phyloP scores from a whole-genome alignment of 2,888 invertebrate genomes.

The Eupithecia pulchellata region DNA sequence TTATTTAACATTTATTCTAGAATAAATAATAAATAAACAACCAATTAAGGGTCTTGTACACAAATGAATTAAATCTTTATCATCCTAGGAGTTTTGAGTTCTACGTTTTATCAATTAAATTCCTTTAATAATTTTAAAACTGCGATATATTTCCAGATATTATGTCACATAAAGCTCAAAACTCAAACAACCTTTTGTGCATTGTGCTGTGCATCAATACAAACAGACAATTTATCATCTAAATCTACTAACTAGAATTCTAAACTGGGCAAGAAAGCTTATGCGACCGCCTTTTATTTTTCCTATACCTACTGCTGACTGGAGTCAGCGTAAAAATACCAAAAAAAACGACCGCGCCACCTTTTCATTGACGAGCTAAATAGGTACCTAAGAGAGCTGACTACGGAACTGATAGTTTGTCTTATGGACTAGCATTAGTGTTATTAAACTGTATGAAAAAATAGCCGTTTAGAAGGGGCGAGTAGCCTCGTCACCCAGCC shows the following conservation, averaged over 20 bases:
- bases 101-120: neutral
- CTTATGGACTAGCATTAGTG: neutral
- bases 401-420: neutral
- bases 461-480: neutral
- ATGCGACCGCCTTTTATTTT: neutral
- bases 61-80: neutral
- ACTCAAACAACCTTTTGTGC: neutral
- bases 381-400: neutral
- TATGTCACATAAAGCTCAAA: neutral
- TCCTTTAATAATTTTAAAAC: neutral
- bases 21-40: neutral
- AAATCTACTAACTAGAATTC: neutral
- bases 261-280: neutral
- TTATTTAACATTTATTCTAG: neutral
- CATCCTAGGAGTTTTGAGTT: neutral
- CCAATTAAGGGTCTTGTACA: neutral
- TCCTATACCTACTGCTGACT: neutral
- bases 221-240: neutral
- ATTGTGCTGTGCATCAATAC: conserved; percentile 3
- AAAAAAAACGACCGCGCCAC: neutral
- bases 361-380: neutral
- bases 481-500: neutral
- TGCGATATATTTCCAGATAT: neutral
- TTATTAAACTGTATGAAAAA: neutral
- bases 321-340: neutral